Conservation (phyloP, 2,888 invertebrate species). For the Seladonia tumulorum region DNA sequence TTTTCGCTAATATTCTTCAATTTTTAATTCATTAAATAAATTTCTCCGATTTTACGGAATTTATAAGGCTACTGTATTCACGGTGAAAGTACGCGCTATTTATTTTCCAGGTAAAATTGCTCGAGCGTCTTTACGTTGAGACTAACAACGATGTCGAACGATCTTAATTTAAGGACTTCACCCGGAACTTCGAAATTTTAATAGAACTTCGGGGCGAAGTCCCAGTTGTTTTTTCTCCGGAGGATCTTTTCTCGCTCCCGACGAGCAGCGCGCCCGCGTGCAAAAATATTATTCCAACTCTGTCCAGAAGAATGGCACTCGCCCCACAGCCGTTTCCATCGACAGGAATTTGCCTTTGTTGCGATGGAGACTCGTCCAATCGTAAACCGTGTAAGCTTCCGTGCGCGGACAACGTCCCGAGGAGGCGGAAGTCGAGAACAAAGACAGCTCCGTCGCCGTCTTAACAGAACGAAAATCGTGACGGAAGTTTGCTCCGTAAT, state of each 20-base stretch:
- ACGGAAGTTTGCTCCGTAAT: conserved; percentile 65
- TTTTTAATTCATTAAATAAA: too few relatives aligned
- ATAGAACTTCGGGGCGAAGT: not conserved
- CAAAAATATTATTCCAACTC: conserved; percentile 70
- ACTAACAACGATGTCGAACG: not conserved
- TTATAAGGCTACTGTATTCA: not conserved
- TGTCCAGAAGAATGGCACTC: conserved; percentile 42
- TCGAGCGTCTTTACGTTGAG: not conserved
- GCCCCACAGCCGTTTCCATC: conserved; percentile 2
- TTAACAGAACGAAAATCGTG: conserved; percentile 49
- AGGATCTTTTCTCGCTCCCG: conserved; percentile 25
- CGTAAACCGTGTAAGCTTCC: conserved; percentile 57
- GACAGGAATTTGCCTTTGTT: conserved; percentile 40
- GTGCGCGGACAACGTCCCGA: conserved; percentile 18
- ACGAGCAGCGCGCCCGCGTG: conserved; percentile 25
- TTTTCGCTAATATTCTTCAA: too few relatives aligned
- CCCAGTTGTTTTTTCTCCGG: conserved; percentile 18
- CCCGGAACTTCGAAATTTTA: not conserved
- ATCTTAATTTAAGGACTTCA: not conserved
- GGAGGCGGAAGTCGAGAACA: conserved; percentile 27
- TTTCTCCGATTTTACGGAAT: not conserved
- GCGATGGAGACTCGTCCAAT: conserved; percentile 50
- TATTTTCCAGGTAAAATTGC: not conserved
- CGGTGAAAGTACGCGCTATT: not conserved
- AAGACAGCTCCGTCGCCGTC: conserved; percentile 37